Evolutionary conservation across 2,797 vertebrate species (phyloP).

Genomic region (Mormyrops boulengeri): DNA sequence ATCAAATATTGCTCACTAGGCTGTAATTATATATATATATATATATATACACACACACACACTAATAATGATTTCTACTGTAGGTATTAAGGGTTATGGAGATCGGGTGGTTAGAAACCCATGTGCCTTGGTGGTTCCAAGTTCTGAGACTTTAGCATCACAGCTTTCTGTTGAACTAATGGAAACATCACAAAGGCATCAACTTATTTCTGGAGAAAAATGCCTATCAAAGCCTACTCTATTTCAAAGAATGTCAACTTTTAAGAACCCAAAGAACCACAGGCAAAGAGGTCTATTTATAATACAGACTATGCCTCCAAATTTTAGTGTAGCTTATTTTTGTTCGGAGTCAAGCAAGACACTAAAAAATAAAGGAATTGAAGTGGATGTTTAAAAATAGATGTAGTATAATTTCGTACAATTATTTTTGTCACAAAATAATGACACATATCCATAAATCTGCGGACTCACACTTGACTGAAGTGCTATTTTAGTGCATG

Average conservation of each 20-base stretch:
- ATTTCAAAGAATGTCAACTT: conserved; percentile 1
- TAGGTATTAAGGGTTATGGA: background rate
- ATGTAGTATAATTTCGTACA: background rate
- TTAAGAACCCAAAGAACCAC: background rate
- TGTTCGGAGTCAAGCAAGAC: background rate
- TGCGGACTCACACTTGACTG: background rate
- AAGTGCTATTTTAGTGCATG: background rate
- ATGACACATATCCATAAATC: background rate
- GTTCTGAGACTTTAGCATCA: background rate
- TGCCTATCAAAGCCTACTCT: background rate
- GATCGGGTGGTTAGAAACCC: background rate
- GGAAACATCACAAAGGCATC: background rate
- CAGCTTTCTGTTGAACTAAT: background rate
- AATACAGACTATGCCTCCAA: background rate
- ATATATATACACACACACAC: too few species aligned
- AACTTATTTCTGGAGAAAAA: background rate
- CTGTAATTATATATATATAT: background rate
- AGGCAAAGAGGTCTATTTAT: background rate
- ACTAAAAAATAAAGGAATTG: background rate
- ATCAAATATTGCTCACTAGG: background rate
- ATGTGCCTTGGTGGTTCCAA: background rate
- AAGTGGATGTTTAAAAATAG: background rate
- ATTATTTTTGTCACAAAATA: background rate
- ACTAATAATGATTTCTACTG: background rate
- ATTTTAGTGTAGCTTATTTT: background rate